These are phyloP conservation scores for Probaryconus sp. DNA, from an alignment of 1,140 invertebrate species.

Conservation along the genomic window DNA sequence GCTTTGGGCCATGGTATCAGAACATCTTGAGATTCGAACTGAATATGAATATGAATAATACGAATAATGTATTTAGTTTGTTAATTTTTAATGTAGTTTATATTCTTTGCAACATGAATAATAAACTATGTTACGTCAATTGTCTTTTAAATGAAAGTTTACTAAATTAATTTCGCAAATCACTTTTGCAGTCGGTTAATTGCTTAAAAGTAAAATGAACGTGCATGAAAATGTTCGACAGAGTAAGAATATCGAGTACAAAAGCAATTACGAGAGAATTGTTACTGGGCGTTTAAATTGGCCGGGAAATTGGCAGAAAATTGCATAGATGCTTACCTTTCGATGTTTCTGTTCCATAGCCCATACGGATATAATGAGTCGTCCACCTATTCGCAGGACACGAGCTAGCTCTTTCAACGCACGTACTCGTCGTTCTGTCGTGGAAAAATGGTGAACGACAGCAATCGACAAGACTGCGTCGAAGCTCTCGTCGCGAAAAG, in stretches of 20 bases:
- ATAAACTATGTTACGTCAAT: no score
- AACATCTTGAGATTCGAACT: slow-evolving; percentile 95
- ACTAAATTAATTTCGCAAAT: no score
- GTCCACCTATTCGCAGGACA: slow-evolving; percentile 92
- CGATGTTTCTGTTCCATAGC: slow-evolving; percentile 96
- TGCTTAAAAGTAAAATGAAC: no score
- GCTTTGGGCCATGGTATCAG: slow-evolving; percentile 93
- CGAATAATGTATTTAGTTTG: no score
- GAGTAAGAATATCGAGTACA: background rate
- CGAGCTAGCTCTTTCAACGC: slow-evolving; percentile 92
- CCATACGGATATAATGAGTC: slow-evolving; percentile 97
- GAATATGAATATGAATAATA: slow-evolving; percentile 52
- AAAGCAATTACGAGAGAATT: no score
- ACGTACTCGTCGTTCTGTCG: slow-evolving; percentile 90
- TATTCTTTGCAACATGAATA: no score
- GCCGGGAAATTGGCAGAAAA: background rate
- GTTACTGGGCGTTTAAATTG: background rate
- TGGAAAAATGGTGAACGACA: slow-evolving; percentile 96
- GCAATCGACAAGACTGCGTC: slow-evolving; percentile 96
- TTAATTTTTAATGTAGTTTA: no score
- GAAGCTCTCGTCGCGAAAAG: slow-evolving; percentile 94
- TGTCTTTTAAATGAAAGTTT: no score
- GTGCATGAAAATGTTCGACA: no score
- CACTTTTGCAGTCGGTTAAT: no score
- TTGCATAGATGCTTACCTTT: slow-evolving; percentile 75